A percentile compares a stretch with the other conserved stretches of the same genome.
Conservation (phyloP, 2,888 invertebrate genomes). For the Nebria salina region DNA sequence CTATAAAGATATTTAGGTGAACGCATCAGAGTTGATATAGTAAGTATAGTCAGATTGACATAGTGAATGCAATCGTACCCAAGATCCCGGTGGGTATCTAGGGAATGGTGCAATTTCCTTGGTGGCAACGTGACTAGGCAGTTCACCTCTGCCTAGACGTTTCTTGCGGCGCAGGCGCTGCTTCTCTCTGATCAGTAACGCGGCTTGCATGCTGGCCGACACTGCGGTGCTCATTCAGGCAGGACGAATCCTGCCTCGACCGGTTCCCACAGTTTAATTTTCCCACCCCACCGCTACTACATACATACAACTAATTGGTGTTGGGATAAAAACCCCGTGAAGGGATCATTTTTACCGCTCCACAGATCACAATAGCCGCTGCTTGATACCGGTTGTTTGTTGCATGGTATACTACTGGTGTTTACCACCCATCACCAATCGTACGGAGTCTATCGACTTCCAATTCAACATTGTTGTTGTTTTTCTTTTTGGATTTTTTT, state of each 20-base stretch:
- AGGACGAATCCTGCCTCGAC: slow-evolving; percentile 44
- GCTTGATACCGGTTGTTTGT: neutral
- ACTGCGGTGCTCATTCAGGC: slow-evolving; percentile 63
- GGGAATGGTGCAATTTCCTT: slow-evolving; percentile 88
- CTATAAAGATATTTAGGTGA: neutral
- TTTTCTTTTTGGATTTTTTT: neutral
- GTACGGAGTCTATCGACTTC: neutral
- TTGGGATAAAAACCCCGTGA: slow-evolving; percentile 3
- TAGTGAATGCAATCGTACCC: slow-evolving; percentile 56
- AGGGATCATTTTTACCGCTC: slow-evolving; percentile 9
- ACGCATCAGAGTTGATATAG: neutral
- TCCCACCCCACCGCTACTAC: slow-evolving; percentile 46
- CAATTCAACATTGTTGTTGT: neutral
- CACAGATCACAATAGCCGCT: slow-evolving; percentile 33
- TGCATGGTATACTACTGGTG: neutral
- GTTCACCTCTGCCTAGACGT: slow-evolving; percentile 78
- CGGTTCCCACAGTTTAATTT: slow-evolving; percentile 48
- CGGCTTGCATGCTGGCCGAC: slow-evolving; percentile 87
- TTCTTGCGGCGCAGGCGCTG: slow-evolving; percentile 87
- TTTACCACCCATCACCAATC: neutral
- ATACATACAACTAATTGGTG: neutral
- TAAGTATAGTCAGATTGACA: neutral
- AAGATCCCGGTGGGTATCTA: slow-evolving; percentile 77
- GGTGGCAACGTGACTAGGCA: slow-evolving; percentile 89
- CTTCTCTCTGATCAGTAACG: slow-evolving; percentile 90